Base-by-base conservation (phyloP, 2,888 invertebrate species). In the Andrena hattorfiana region DNA sequence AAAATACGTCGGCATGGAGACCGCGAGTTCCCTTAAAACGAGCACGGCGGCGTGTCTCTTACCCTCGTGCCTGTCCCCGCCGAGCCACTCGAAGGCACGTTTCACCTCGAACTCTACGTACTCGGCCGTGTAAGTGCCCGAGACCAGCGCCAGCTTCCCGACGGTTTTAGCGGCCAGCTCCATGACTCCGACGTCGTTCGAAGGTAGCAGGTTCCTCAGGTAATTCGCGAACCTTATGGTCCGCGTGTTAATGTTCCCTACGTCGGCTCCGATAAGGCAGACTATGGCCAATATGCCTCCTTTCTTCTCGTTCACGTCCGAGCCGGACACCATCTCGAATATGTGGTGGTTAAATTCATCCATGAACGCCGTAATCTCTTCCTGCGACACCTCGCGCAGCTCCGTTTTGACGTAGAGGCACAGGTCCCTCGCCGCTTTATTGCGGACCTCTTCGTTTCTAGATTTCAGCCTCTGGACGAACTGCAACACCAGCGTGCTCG, bases 101-200 rank as follows among this genome's bases (percentile, higher is more conserved):
- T 98, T 98, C 1, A 99, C 98, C 94, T 99, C 99, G 95, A 99
- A 99, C 91, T 99, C 99, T n/a, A 99, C 99, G 93, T 99, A 99
- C 92, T 99, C 99, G 0, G 98, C 98, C 42, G 99, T 97, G 93
- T 98, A 98, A 0, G 98, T 98, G 16, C 99, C 99, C 0, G 98
- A 98, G 23, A 97, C 97, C 28, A 98, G 95, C 1, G 99, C 99
- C 72, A 99, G 95, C 87, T 98, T 97, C 0, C 99, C 99, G 86
- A 99, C 97, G 4, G 99, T 99, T 93, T 98, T 98, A 1, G 99
- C 99, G 3, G 99, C 98, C 88, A 99, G 95, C 94, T 99, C 99
- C 98, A 99, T 99, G 0, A 99, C 98, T 20, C 97, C 97, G 0
- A 97, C 97, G 95, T 99, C 99, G 87, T 96, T 97, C 1, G 98